phyloP scores from a whole-genome alignment of 2,113 vertebrate species.

The Ornithorhynchus anatinus region DNA sequence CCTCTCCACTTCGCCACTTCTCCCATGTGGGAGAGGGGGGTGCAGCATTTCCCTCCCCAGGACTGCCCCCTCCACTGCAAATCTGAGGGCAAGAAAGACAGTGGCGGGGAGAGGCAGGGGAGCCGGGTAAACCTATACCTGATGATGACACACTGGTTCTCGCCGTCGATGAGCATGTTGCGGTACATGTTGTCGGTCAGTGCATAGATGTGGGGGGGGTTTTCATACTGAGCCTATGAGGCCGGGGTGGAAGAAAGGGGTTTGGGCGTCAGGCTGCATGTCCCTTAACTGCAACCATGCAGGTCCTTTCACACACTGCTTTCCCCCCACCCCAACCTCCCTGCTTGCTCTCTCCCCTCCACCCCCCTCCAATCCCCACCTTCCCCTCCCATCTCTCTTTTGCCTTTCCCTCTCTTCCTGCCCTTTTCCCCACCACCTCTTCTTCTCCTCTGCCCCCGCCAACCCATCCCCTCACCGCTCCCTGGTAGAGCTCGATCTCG shows the following conservation, averaged over 20 bases:
- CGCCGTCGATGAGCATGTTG: conserved; percentile 95
- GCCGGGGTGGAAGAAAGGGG: neutral
- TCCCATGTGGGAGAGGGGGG: neutral
- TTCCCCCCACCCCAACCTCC: neutral
- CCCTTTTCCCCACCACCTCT: too few relatives aligned
- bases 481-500: conserved; percentile 94
- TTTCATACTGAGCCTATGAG: conserved; percentile 94
- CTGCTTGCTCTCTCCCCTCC: neutral
- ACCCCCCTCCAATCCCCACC: rapidly evolving
- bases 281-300: neutral
- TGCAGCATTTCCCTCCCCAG: neutral
- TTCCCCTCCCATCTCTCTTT: too few relatives aligned
- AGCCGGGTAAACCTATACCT: too few relatives aligned
- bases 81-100: neutral
- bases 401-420: too few relatives aligned
- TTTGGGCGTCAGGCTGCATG: rapidly evolving
- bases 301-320: neutral
- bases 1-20: too few relatives aligned
- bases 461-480: conserved; percentile 80
- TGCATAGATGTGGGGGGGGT: conserved; percentile 95
- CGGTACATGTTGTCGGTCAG: conserved; percentile 96
- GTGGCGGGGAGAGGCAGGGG: neutral
- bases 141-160: conserved; percentile 98
- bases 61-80: too few relatives aligned
- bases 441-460: rapidly evolving